These are phyloP conservation scores for Chloroclysta siterata DNA, from an alignment of 2,888 invertebrate genomes.

Conservation along the genomic window DNA sequence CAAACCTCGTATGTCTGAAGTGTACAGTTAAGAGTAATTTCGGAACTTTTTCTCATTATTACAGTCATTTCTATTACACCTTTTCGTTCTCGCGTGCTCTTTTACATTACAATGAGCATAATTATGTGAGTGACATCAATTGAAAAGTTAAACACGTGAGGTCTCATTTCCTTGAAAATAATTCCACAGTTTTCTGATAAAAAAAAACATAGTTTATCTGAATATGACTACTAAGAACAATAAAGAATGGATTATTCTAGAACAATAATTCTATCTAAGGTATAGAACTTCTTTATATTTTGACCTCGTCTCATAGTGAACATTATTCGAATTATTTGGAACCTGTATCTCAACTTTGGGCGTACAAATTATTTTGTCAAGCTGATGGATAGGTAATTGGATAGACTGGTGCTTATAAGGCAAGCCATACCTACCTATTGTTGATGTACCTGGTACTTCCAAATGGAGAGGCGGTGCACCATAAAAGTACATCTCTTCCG, in stretches of 20 bases:
- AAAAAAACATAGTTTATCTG: not conserved
- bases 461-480: constrained; percentile 58
- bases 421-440: constrained; percentile 8
- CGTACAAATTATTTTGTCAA: constrained; percentile 24
- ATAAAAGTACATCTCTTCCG: constrained; percentile 72
- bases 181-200: not conserved
- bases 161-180: constrained; percentile 9
- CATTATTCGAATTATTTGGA: constrained; percentile 5
- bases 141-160: constrained; percentile 19
- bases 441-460: constrained; percentile 36
- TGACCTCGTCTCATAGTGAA: constrained; percentile 2
- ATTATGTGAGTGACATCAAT: constrained; percentile 40
- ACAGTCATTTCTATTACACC: constrained; percentile 39
- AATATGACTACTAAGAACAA: too few relatives aligned
- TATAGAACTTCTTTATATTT: constrained; percentile 8
- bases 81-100: constrained; percentile 37
- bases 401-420: constrained; percentile 26
- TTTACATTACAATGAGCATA: constrained; percentile 38
- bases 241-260: too few relatives aligned
- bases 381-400: constrained; percentile 39
- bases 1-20: constrained; percentile 36
- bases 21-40: constrained; percentile 59
- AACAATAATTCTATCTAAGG: too few relatives aligned
- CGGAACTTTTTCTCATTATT: constrained; percentile 51
- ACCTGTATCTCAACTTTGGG: constrained; percentile 15